Evolutionary conservation across 2,888 invertebrate species (phyloP).

Genomic region (Rhimphoctona megacephalus): DNA sequence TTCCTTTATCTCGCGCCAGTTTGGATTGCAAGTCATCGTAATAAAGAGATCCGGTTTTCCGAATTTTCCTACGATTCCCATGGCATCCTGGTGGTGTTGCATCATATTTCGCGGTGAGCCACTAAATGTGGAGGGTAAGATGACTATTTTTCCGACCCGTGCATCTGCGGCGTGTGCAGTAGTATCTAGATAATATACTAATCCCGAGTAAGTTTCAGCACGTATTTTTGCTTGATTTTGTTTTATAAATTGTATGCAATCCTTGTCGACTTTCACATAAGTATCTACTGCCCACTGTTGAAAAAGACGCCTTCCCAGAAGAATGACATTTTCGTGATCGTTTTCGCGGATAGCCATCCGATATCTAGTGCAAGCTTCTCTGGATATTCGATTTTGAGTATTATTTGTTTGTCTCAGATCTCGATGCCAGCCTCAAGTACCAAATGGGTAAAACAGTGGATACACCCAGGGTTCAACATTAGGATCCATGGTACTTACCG

Average conservation of each 20-base stretch:
- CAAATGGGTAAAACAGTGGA: constrained; percentile 59
- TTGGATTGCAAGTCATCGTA: constrained; percentile 84
- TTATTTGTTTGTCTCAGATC: constrained; percentile 20
- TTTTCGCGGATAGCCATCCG: constrained; percentile 58
- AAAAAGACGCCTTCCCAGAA: constrained; percentile 56
- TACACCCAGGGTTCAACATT: constrained; percentile 54
- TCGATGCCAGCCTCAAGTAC: constrained; percentile 60
- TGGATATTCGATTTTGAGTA: constrained; percentile 25
- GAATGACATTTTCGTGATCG: constrained; percentile 38
- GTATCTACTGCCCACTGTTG: constrained; percentile 49
- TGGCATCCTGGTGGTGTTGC: constrained; percentile 83
- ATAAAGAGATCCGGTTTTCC: constrained; percentile 84
- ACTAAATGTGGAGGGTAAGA: constrained; percentile 79
- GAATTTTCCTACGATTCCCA: constrained; percentile 82
- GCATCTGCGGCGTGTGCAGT: constrained; percentile 67
- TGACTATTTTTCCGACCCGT: constrained; percentile 76
- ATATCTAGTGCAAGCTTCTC: constrained; percentile 53
- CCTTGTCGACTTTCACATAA: constrained; percentile 78
- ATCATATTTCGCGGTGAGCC: constrained; percentile 80
- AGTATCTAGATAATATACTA: constrained; percentile 75
- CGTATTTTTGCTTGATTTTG: constrained; percentile 63
- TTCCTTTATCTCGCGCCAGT: constrained; percentile 82
- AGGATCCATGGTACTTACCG: constrained; percentile 52
- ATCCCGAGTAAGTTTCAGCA: constrained; percentile 70
- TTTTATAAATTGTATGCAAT: constrained; percentile 64